These are phyloP conservation scores for Pangasius mekongensis DNA, from an alignment of 2,797 vertebrate genomes.

Conservation along the genomic window DNA sequence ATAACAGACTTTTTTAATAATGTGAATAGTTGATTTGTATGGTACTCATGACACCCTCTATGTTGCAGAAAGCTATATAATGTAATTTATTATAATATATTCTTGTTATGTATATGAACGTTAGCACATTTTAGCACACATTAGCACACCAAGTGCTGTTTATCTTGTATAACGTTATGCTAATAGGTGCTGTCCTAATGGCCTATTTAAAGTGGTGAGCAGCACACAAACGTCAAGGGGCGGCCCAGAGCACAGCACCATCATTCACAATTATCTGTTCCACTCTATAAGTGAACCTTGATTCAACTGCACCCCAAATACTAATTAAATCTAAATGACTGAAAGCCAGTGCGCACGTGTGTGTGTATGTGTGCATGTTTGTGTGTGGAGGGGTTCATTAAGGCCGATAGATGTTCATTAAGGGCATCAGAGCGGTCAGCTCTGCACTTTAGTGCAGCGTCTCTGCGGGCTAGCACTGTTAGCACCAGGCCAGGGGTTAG, in stretches of 20 bases:
- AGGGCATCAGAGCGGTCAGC: constrained; percentile 48
- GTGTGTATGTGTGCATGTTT: constrained; percentile 15
- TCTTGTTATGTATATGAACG: not conserved
- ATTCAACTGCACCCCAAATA: constrained; percentile 54
- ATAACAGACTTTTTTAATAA: not conserved
- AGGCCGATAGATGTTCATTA: constrained; percentile 55
- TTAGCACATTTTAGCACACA: not conserved
- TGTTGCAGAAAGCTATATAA: no score
- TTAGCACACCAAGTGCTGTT: not conserved
- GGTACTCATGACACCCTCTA: not conserved
- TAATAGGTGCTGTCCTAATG: constrained; percentile 22
- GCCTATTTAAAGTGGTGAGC: constrained; percentile 33
- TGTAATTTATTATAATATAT: not conserved
- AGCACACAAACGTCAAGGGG: constrained; percentile 33
- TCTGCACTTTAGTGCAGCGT: constrained; percentile 24
- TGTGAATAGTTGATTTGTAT: not conserved
- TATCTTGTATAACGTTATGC: constrained; percentile 2
- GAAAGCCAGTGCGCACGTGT: constrained; percentile 39
- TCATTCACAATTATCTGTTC: constrained; percentile 55
- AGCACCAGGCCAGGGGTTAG: constrained; percentile 49
- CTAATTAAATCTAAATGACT: constrained; percentile 58
- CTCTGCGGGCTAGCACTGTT: constrained; percentile 43
- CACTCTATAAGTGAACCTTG: constrained; percentile 42
- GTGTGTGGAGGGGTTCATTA: constrained; percentile 50
- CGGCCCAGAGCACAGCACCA: constrained; percentile 28